phyloP scores from a whole-genome alignment of 2,113 vertebrate genomes.

The Gavialis gangeticus region DNA sequence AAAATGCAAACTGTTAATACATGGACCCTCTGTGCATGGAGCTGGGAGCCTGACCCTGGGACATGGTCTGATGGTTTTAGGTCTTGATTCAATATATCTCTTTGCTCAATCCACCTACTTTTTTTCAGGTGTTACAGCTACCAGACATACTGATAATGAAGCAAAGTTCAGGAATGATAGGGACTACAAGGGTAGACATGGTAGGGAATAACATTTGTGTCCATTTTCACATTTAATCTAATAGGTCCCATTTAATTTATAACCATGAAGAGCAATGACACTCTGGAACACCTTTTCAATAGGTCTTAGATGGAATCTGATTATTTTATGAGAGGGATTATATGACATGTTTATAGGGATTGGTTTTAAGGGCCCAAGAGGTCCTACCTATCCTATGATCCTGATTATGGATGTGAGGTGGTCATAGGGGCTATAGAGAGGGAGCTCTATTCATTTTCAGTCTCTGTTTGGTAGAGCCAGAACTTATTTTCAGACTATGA shows the following conservation, averaged over 20 bases:
- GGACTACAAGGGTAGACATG: conserved; percentile 15
- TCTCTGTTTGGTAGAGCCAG: background rate
- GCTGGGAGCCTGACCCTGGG: background rate
- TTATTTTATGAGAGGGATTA: too few species aligned
- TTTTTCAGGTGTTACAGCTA: background rate
- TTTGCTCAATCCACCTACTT: background rate
- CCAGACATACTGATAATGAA: background rate
- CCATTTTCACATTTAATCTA: background rate
- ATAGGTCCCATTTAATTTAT: background rate
- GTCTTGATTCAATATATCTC: background rate
- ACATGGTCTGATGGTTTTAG: background rate
- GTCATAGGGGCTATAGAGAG: background rate
- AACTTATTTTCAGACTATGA: background rate
- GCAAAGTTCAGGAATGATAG: background rate
- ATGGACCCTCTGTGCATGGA: background rate
- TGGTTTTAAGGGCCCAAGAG: too few species aligned
- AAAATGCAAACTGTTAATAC: conserved; percentile 27
- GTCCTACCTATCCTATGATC: too few species aligned
- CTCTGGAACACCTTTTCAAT: too few species aligned
- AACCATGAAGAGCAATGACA: too few species aligned
- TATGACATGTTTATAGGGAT: too few species aligned
- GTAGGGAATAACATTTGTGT: conserved; percentile 34
- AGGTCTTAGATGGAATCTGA: too few species aligned
- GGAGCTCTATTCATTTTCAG: background rate
- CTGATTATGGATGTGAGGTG: background rate